Base-by-base conservation (phyloP, 2,888 invertebrate genomes). In the Lasioglossum vierecki region DNA sequence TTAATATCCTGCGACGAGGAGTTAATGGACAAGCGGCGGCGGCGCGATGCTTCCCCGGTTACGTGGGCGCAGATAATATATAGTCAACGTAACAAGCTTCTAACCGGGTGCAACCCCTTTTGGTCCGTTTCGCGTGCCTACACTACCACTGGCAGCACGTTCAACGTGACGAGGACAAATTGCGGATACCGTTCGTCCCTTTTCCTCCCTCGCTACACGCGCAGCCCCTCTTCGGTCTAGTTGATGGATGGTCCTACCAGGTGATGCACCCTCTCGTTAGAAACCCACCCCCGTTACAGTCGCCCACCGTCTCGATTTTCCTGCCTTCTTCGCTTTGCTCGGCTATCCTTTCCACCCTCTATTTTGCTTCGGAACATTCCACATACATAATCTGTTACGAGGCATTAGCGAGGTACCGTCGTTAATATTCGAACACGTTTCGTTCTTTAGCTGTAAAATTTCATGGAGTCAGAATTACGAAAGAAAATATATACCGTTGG, bases 161-260 rank as follows among this genome's bases (percentile, higher is more conserved):
- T 71, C 75, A 91, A 92, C 91, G 91, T 92, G 93, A 93, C 93
- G 90, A 89, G 91, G 91, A 93, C 93, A 93, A 93, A 93, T 93
- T 92, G 90, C 83, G 70, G 88, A 84, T 75, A 76, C 76, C 79
- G 83, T 30, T 81, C 82, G 86, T 87, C 88, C 88, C 87, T 87
- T 88, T 80, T 63, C 68, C 89, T 91, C 90, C 88, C 91, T 91
- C 90, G 91, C 88, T 35, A 41, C 68, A 70, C 49, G 6, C 22
- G 68, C 39, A 22, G 82, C 92, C 91, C 88, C 89, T 89, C 80
- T 75, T 83, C 87, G 79, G 81, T 83, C 84, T n/a, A 41, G 84
- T 35, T 93, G 94, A 94, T 94, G 89, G 93, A 94, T 94, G 91
- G 80, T 92, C 88, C 87, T 82, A 87, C 94, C 94, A 94, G 94